Evolutionary conservation across 2,113 vertebrate genomes (phyloP).

Genomic region (Cebidichthys violaceus): DNA sequence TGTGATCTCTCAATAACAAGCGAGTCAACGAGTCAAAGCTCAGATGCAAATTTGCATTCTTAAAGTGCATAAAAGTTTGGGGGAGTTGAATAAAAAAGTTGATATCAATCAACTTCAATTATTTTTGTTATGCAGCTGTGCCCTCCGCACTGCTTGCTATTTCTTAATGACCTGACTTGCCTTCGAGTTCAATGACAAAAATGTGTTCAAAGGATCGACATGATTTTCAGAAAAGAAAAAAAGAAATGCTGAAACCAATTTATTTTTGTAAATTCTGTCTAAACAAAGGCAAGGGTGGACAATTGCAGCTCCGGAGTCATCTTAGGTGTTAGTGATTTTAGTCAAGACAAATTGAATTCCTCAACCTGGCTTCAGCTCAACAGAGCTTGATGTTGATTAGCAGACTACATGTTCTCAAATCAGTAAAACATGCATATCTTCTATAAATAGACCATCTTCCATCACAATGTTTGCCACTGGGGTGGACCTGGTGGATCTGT

Average conservation of each 20-base stretch:
- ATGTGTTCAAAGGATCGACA: constrained; percentile 58
- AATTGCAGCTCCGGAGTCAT: not conserved
- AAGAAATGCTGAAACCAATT: constrained; percentile 8
- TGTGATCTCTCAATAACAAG: constrained; percentile 43
- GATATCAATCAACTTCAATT: constrained; percentile 69
- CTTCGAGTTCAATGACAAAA: constrained; percentile 53
- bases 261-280: constrained; percentile 23
- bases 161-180: constrained; percentile 72
- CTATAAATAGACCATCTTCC: not conserved
- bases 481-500: not conserved
- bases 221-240: not conserved
- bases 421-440: not conserved
- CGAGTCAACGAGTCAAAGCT: constrained; percentile 26
- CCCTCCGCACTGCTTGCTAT: constrained; percentile 63
- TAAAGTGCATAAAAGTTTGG: constrained; percentile 58
- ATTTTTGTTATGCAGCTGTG: constrained; percentile 65
- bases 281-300: constrained; percentile 47
- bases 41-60: constrained; percentile 52
- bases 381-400: not conserved
- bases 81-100: constrained; percentile 42
- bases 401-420: not conserved
- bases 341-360: constrained; percentile 23
- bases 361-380: constrained; percentile 4
- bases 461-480: not conserved
- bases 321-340: constrained; percentile 15